Evolutionary conservation across 1,140 invertebrate species (phyloP).

Genomic region (Nomia melanderi): DNA sequence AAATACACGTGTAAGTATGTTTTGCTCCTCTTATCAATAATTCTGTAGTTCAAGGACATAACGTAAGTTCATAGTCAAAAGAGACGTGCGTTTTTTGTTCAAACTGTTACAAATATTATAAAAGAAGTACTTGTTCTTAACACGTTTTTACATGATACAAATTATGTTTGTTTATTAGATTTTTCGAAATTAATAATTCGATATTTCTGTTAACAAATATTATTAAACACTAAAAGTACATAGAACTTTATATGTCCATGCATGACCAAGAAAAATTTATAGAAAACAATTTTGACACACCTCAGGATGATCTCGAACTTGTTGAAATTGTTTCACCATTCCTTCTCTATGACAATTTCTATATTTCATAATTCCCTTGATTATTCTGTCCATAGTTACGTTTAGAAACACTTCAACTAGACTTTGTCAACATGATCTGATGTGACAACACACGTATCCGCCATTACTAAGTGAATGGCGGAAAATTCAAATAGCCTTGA

Average conservation of each 20-base stretch:
- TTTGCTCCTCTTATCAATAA: neutral
- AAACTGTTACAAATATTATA: neutral
- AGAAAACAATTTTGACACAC: conserved; percentile 82
- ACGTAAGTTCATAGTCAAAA: neutral
- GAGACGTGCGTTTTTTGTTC: neutral
- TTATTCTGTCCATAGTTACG: conserved; percentile 88
- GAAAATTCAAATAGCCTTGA: conserved; percentile 30
- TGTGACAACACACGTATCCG: conserved; percentile 61
- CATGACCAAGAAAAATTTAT: neutral
- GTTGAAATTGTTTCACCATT: conserved; percentile 95
- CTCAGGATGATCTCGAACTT: conserved; percentile 92
- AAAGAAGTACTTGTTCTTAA: neutral
- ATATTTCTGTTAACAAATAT: neutral
- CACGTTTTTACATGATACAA: neutral
- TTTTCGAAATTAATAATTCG: neutral
- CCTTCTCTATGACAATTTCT: conserved; percentile 88
- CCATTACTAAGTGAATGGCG: conserved; percentile 53
- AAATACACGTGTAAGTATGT: neutral
- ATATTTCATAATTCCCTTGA: conserved; percentile 94
- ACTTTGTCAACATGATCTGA: conserved; percentile 30
- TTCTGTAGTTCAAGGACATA: conserved; percentile 21
- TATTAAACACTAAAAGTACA: neutral
- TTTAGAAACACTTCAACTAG: conserved; percentile 19
- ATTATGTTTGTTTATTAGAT: neutral
- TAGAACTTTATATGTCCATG: neutral